These are phyloP conservation scores for Alethe diademata DNA, from an alignment of 2,113 vertebrate species.

Conservation along the genomic window DNA sequence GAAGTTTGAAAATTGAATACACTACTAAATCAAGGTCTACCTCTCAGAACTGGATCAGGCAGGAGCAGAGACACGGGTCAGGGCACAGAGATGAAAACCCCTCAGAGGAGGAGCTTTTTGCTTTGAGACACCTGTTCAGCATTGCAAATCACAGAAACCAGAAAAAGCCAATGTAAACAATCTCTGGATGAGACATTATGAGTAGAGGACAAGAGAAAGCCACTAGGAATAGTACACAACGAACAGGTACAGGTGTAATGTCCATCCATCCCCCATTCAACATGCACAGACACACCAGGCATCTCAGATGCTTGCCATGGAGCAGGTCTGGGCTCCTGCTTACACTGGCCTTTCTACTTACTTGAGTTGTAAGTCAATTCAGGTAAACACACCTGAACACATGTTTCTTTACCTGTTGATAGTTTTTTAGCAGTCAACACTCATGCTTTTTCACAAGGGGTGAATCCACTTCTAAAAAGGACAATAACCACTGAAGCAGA, in stretches of 20 bases:
- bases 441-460: neutral
- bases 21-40: conserved; percentile 53
- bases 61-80: neutral
- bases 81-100: neutral
- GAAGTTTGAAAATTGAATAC: conserved; percentile 79
- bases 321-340: neutral
- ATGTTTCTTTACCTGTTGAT: neutral
- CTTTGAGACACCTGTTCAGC: neutral
- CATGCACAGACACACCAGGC: neutral
- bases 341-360: neutral
- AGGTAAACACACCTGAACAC: neutral
- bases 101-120: neutral
- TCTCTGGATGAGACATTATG: neutral
- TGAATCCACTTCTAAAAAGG: neutral
- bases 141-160: neutral
- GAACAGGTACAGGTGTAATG: neutral
- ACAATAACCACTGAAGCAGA: neutral
- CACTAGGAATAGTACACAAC: neutral
- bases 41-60: neutral
- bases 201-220: neutral
- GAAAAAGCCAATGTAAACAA: neutral
- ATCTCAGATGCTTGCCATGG: neutral
- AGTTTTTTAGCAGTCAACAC: neutral
- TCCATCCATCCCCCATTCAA: neutral
- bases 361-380: neutral